These are phyloP conservation scores for Chunga burmeisteri DNA, from an alignment of 2,113 vertebrate species.

Conservation along the genomic window DNA sequence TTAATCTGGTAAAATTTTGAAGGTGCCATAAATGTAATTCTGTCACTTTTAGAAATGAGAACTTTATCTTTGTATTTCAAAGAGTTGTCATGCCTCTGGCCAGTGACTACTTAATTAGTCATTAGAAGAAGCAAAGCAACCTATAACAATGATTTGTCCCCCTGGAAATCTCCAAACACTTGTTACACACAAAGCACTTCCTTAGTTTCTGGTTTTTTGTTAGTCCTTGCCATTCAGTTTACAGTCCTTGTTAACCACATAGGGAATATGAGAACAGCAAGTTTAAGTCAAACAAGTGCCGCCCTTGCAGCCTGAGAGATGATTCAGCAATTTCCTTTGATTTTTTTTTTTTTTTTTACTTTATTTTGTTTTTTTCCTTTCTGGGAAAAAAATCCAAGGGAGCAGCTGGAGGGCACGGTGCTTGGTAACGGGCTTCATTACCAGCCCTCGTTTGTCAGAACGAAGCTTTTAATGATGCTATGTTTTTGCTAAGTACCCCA, in stretches of 20 bases:
- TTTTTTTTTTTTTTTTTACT: neutral
- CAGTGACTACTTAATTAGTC: neutral
- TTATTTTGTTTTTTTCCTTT: neutral
- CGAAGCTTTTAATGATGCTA: neutral
- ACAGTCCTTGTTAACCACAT: neutral
- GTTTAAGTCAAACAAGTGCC: neutral
- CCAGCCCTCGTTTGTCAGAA: neutral
- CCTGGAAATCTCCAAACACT: neutral
- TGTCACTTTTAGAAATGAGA: neutral
- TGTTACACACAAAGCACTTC: neutral
- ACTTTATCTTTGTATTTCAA: neutral
- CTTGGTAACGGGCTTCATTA: accelerated
- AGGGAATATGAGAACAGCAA: neutral
- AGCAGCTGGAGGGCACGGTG: neutral
- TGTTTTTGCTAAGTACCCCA: neutral
- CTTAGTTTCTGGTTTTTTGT: neutral
- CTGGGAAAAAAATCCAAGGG: neutral
- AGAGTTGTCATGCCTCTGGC: neutral
- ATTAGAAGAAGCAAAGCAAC: neutral
- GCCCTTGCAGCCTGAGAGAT: neutral
- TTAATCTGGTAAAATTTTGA: neutral
- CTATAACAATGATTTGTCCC: neutral
- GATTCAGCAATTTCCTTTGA: neutral
- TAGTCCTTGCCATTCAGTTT: neutral
- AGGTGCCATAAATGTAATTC: neutral